These are phyloP conservation scores for Pangasius djambal DNA, from an alignment of 2,797 vertebrate species.

Conservation along the genomic window DNA sequence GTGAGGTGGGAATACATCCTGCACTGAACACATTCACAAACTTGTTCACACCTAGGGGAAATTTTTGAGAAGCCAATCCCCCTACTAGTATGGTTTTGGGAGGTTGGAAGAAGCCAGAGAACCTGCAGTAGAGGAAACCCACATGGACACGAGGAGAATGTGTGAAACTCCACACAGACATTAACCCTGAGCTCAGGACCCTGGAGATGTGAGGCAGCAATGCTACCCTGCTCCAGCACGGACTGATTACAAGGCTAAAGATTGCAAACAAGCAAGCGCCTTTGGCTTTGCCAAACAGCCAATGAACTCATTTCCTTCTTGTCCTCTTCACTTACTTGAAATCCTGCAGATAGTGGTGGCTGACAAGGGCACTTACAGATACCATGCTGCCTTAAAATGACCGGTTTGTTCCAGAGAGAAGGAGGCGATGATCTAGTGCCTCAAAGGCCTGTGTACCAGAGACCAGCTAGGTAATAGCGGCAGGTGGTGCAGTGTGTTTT, in stretches of 20 bases:
- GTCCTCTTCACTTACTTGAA: neutral
- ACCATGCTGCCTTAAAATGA: neutral
- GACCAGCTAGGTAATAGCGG: neutral
- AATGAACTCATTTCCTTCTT: neutral
- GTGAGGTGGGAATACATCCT: neutral
- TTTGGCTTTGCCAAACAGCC: neutral
- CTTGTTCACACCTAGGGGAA: neutral
- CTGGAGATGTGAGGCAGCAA: neutral
- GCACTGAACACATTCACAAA: neutral
- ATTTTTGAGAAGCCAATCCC: neutral
- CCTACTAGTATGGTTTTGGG: too few relatives aligned
- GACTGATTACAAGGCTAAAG: neutral
- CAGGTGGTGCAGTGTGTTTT: neutral
- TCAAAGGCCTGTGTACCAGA: neutral
- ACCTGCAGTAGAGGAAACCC: neutral
- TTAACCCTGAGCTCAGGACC: neutral
- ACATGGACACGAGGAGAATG: neutral
- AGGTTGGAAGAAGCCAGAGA: neutral
- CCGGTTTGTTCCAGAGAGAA: neutral
- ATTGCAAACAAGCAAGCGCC: too few relatives aligned
- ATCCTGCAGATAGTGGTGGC: neutral
- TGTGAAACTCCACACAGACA: neutral
- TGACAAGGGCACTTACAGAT: neutral
- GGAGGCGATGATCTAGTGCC: neutral
- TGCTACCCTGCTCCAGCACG: neutral